A percentile compares a stretch with the other conserved stretches of the same genome.
These are phyloP conservation scores for Coryphaenoides rupestris DNA, from an alignment of 2,113 vertebrate genomes.

Conservation along the genomic window DNA sequence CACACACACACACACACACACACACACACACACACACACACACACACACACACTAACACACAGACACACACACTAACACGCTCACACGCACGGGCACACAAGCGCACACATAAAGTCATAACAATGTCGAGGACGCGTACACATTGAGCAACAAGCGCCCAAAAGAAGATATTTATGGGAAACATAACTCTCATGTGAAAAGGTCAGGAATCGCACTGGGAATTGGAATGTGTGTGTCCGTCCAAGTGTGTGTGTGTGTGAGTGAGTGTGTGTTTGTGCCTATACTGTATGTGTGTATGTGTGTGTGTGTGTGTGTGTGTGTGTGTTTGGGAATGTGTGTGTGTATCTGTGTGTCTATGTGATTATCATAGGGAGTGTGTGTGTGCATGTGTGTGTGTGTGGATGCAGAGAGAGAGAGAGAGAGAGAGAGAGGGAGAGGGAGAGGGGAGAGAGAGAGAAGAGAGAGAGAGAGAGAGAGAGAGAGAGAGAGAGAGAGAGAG, in stretches of 20 bases:
- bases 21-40: conserved; percentile 37
- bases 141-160: conserved; percentile 44
- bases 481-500: background rate
- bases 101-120: conserved; percentile 4
- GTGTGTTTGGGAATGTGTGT: background rate
- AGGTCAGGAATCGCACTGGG: conserved; percentile 60
- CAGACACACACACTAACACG: too few relatives aligned
- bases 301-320: background rate
- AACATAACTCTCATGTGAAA: conserved; percentile 56
- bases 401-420: background rate
- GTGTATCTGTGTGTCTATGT: background rate
- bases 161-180: conserved; percentile 64
- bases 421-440: background rate
- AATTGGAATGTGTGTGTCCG: conserved; percentile 30
- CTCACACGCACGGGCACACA: conserved; percentile 11
- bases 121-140: conserved; percentile 10
- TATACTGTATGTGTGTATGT: background rate
- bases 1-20: background rate
- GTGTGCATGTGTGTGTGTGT: background rate
- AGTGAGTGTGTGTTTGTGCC: background rate
- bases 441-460: background rate
- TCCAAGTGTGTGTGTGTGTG: background rate
- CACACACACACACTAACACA: too few relatives aligned
- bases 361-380: background rate
- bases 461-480: background rate